A percentile compares a stretch with the other conserved stretches of the same genome.
Evolutionary conservation across 1,140 invertebrate genomes (phyloP).

Genomic region (Polypedilum vanderplanki): DNA sequence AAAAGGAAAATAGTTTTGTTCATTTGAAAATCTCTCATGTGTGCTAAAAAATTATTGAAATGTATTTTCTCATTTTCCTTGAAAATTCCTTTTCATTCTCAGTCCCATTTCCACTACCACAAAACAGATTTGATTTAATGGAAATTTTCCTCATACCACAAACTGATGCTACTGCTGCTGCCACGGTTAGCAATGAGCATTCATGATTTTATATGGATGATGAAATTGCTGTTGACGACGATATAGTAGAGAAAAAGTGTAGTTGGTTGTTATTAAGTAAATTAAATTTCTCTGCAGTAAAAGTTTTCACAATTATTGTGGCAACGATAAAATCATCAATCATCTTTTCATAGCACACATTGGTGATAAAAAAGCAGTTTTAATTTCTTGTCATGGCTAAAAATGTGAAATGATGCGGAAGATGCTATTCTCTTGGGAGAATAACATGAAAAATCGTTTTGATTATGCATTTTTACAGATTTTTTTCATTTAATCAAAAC

Average conservation of each 20-base stretch:
- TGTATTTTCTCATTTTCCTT: too few relatives aligned
- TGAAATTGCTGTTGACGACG: too few relatives aligned
- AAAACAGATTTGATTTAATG: constrained; percentile 27
- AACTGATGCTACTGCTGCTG: neutral
- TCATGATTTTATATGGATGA: neutral
- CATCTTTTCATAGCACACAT: neutral
- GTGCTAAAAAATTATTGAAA: constrained; percentile 14
- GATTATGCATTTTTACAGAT: neutral
- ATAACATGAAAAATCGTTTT: neutral
- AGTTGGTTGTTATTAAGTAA: constrained; percentile 3
- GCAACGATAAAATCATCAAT: constrained; percentile 25
- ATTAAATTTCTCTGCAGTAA: constrained; percentile 15
- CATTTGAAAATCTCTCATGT: constrained; percentile 4
- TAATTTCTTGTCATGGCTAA: constrained; percentile 25
- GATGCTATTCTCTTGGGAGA: neutral
- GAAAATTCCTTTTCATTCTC: too few relatives aligned
- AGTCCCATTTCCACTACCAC: neutral
- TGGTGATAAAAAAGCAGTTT: constrained; percentile 13
- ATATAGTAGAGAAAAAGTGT: constrained; percentile 21
- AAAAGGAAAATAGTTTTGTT: too few relatives aligned
- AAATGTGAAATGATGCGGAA: constrained; percentile 7
- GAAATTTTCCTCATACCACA: neutral
- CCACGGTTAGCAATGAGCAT: neutral
- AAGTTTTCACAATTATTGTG: constrained; percentile 1
- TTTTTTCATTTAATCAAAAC: neutral